Evolutionary conservation across 1,140 invertebrate species (phyloP).

Genomic region (Diplogasteroides magnus): DNA sequence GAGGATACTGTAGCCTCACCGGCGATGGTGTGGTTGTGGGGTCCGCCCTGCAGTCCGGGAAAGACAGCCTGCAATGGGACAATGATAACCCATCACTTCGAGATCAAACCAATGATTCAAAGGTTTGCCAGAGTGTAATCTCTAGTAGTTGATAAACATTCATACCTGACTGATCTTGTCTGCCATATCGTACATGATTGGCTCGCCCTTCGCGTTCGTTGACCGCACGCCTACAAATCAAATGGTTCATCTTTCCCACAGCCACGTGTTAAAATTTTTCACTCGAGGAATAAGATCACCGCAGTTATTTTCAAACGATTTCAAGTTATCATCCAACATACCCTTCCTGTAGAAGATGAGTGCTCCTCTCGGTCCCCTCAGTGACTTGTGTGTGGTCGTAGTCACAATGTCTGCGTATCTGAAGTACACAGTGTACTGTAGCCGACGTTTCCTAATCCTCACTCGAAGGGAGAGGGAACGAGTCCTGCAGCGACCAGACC

Average conservation of each 20-base stretch:
- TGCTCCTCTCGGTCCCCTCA: slow-evolving; percentile 72
- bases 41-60: slow-evolving; percentile 84
- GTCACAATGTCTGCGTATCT: slow-evolving; percentile 81
- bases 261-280: too few relatives aligned
- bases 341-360: slow-evolving; percentile 56
- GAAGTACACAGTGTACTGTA: neutral
- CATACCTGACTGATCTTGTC: slow-evolving; percentile 80
- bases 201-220: slow-evolving; percentile 66
- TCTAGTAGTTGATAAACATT: too few relatives aligned
- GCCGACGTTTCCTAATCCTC: too few relatives aligned
- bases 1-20: slow-evolving; percentile 48
- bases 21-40: slow-evolving; percentile 82
- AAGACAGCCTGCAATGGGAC: too few relatives aligned
- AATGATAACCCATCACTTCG: too few relatives aligned
- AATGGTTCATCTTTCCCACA: too few relatives aligned
- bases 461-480: slow-evolving; percentile 81
- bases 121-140: too few relatives aligned
- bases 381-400: slow-evolving; percentile 91
- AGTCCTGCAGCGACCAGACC: slow-evolving; percentile 81
- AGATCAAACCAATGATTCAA: too few relatives aligned
- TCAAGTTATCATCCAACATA: slow-evolving; percentile 1
- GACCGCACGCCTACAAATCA: slow-evolving; percentile 42
- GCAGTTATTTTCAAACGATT: slow-evolving; percentile 13
- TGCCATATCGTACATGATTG: slow-evolving; percentile 79
- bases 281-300: too few relatives aligned